Base-by-base conservation (phyloP, 1,140 invertebrate species). In the Oscheius sp. region DNA sequence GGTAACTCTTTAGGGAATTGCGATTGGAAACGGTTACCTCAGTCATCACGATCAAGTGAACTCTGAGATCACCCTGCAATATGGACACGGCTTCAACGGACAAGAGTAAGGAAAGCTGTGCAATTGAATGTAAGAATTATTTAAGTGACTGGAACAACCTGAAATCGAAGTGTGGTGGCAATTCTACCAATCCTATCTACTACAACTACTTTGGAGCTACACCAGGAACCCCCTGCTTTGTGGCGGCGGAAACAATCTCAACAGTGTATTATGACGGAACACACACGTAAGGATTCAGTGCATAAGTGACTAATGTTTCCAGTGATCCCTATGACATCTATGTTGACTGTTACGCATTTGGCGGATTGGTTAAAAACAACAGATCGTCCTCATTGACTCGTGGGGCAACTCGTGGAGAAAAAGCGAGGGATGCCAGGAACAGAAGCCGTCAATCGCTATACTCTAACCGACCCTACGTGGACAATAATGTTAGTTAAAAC, bases 281-380 rank as follows among this genome's bases (percentile, higher is more conserved):
- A 13, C 4, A 13, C 36, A 58, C 59, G 0, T 34, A 71, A 28
- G 26, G 45, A 18, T 38, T 42, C 1, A 32, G 7, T 42, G 7
- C n/a, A 55, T 13, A 49, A 13, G 4, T 20, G 15, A 55, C 7
- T n/a, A 7, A 7, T n/a, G 15, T 32, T n/a, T 38, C 28, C 35
- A 42, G 59, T 13, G 75, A 76, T 34, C 62, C 66, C 2, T 76
- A 76, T 42, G 74, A 76, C 61, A 66, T 76, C 29, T 76, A 76
- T 42, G 74, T 68, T 45, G 75, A 76, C 36, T 76, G 75, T 52
- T 76, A 76, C 63, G 23, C 7, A 7, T 55, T 55, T 55, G 49
- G 23, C 15, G 49, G 38, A 10, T 7, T n/a, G 38, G 38, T n/a
- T 7, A 42, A n/a, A 42, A 42, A 10, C 38, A 42, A 42, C 38